A percentile compares a stretch with the other conserved stretches of the same genome.
Conservation (phyloP, 53 echinoderm and acorn worm species). For the Henricia sp. region DNA sequence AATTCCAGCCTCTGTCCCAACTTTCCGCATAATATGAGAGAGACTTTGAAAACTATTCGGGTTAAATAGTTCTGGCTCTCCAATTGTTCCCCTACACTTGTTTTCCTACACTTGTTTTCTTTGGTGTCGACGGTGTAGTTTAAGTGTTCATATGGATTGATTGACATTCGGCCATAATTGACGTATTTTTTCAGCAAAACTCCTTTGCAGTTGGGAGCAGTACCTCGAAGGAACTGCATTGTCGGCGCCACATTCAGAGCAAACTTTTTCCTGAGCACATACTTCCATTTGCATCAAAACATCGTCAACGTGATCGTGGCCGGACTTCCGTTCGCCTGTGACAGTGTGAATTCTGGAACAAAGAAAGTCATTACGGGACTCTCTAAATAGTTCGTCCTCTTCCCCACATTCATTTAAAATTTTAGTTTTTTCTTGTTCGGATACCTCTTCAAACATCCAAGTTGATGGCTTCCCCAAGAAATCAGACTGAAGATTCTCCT, state of each 20-base stretch:
- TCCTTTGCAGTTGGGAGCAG: not conserved
- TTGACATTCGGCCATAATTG: not conserved
- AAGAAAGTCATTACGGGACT: not conserved
- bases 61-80: not conserved
- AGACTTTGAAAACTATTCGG: not conserved
- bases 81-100: not conserved
- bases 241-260: not conserved
- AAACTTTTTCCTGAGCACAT: not conserved
- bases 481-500: not conserved
- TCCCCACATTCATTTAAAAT: not conserved
- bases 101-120: not conserved
- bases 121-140: not conserved
- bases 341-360: not conserved
- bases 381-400: not conserved
- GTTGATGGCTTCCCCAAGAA: not conserved
- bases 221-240: not conserved
- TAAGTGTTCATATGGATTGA: not conserved
- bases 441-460: not conserved
- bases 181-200: not conserved
- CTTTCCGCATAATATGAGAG: not conserved
- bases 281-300: no score
- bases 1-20: not conserved
- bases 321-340: not conserved
- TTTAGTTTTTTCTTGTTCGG: not conserved
- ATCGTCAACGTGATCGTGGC: not conserved